Conservation (phyloP, 2,888 invertebrate genomes). For the Oegoconia quadripuncta region DNA sequence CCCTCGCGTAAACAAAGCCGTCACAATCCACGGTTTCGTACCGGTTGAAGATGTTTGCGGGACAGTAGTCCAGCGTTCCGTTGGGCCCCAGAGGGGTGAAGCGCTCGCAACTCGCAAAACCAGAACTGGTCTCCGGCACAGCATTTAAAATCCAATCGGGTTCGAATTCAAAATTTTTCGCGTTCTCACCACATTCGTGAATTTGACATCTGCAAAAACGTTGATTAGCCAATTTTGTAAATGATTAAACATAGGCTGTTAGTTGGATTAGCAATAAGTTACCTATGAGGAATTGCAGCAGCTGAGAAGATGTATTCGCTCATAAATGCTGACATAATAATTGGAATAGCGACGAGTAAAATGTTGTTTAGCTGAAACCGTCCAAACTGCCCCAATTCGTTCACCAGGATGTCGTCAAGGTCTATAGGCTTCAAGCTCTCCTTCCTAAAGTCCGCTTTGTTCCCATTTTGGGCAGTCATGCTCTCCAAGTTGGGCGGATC, state of each 20-base stretch:
- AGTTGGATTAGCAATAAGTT: constrained; percentile 18
- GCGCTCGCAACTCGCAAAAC: constrained; percentile 56
- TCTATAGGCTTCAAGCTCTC: constrained; percentile 35
- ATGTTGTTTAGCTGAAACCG: constrained; percentile 81
- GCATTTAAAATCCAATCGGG: constrained; percentile 57
- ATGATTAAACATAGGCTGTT: background rate
- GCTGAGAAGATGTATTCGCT: constrained; percentile 86
- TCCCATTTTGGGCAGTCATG: too few species aligned
- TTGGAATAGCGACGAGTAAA: constrained; percentile 79
- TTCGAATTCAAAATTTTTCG: background rate
- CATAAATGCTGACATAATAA: constrained; percentile 82
- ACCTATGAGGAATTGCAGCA: constrained; percentile 84
- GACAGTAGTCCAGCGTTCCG: constrained; percentile 35
- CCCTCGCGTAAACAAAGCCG: constrained; percentile 53
- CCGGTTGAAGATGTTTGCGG: constrained; percentile 49
- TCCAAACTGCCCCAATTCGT: constrained; percentile 82
- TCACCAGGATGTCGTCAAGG: constrained; percentile 71
- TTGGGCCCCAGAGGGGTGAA: constrained; percentile 35
- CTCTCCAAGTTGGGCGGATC: too few species aligned
- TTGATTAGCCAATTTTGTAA: background rate
- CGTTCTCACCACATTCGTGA: constrained; percentile 1
- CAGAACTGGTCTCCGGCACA: constrained; percentile 46
- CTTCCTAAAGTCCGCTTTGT: constrained; percentile 14
- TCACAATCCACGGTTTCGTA: constrained; percentile 47
- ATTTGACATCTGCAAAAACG: background rate